Conservation (phyloP, 2,888 invertebrate genomes). For the Drosophila mercatorum region DNA sequence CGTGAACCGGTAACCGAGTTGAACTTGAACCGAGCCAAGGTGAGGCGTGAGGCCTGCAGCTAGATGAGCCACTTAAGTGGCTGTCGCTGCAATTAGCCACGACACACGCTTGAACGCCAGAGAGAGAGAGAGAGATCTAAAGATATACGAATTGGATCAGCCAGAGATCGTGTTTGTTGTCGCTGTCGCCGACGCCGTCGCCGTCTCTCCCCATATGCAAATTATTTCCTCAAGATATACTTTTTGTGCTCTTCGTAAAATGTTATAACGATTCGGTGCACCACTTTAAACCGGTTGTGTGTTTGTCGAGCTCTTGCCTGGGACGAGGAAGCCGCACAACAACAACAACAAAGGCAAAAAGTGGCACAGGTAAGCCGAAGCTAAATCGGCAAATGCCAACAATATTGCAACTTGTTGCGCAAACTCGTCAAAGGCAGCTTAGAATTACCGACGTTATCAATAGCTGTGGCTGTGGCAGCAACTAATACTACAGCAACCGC, state of each 20-base stretch:
- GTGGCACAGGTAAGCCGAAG: constrained; percentile 42
- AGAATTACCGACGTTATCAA: constrained; percentile 62
- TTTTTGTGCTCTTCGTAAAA: constrained; percentile 38
- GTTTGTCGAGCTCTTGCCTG: constrained; percentile 49
- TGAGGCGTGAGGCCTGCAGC: constrained; percentile 37
- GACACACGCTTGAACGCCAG: not conserved
- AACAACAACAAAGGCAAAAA: constrained; percentile 28
- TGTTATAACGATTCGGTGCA: constrained; percentile 60
- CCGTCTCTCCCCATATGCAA: constrained; percentile 57
- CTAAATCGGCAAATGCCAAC: constrained; percentile 54
- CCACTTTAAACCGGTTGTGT: constrained; percentile 66
- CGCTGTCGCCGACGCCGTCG: constrained; percentile 2
- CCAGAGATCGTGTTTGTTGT: constrained; percentile 3
- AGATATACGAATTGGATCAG: constrained; percentile 56
- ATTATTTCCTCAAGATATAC: constrained; percentile 72
- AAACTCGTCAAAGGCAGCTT: constrained; percentile 44
- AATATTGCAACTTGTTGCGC: constrained; percentile 64
- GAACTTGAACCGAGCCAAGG: constrained; percentile 74
- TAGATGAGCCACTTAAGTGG: constrained; percentile 60
- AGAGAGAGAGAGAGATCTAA: not conserved
- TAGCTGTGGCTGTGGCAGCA: constrained; percentile 19
- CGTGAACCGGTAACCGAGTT: constrained; percentile 68
- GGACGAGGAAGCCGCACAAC: constrained; percentile 59
- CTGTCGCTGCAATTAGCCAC: constrained; percentile 60
- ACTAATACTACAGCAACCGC: not conserved